Percentiles rank a stretch among this genome's conserved stretches.
Evolutionary conservation across 1,140 invertebrate genomes (phyloP).

Genomic region (Proales similis): DNA sequence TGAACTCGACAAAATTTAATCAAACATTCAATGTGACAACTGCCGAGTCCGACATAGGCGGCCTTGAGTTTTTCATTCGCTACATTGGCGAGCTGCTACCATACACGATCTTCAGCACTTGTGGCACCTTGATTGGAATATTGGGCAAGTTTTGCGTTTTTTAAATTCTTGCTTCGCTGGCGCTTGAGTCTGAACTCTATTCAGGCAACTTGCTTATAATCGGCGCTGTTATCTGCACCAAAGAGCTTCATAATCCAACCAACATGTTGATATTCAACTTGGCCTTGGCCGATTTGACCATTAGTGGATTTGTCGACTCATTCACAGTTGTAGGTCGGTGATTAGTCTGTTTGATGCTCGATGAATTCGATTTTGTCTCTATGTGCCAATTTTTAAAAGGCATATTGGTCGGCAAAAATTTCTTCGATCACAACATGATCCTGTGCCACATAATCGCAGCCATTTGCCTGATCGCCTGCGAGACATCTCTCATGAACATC

Average conservation of each 20-base stretch:
- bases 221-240: slow-evolving; percentile 5
- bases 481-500: slow-evolving; percentile 37
- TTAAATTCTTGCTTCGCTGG: too few relatives aligned
- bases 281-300: slow-evolving; percentile 29
- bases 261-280: slow-evolving; percentile 38
- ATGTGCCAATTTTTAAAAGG: background rate
- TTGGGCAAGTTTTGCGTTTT: too few relatives aligned
- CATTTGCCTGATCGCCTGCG: slow-evolving; percentile 30
- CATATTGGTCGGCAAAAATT: slow-evolving; percentile 1
- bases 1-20: too few relatives aligned
- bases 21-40: too few relatives aligned
- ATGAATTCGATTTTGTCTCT: background rate
- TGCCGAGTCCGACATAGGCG: too few relatives aligned
- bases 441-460: slow-evolving; percentile 8
- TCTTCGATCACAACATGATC: background rate
- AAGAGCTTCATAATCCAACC: slow-evolving; percentile 33
- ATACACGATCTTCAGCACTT: background rate
- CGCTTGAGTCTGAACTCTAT: too few relatives aligned
- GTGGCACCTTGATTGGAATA: background rate
- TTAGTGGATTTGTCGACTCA: slow-evolving; percentile 35
- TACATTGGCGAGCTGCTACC: background rate
- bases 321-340: slow-evolving; percentile 36
- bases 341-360: background rate
- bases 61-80: background rate
- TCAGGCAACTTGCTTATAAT: slow-evolving; percentile 26